Percentiles rank a stretch among this genome's conserved stretches.
Evolutionary conservation across 1,140 invertebrate species (phyloP).

Genomic region (Calosoma granatense): DNA sequence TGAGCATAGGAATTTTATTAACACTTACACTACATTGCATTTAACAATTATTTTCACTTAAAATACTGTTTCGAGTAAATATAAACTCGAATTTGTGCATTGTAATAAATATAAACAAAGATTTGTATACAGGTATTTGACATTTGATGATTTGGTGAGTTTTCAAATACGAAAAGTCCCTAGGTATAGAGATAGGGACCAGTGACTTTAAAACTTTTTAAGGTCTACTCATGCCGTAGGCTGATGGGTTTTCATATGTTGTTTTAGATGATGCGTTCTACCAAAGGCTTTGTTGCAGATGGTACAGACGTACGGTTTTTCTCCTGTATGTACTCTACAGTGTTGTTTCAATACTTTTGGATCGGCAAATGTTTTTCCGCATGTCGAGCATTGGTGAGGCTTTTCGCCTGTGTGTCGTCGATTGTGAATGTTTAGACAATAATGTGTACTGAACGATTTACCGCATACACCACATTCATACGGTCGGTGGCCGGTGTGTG

Average conservation of each 20-base stretch:
- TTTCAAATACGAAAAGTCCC: too few species aligned
- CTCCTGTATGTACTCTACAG: constrained; percentile 39
- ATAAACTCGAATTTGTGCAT: too few species aligned
- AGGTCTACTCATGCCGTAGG: too few species aligned
- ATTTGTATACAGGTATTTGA: background rate
- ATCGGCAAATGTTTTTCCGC: constrained; percentile 29
- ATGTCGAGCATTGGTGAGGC: constrained; percentile 32
- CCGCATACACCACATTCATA: constrained; percentile 46
- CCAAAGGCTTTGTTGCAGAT: constrained; percentile 42
- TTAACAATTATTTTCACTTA: too few species aligned
- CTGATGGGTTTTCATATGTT: constrained; percentile 29
- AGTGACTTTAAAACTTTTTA: constrained; percentile 8
- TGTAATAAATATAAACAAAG: background rate
- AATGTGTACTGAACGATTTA: constrained; percentile 24
- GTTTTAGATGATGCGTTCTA: constrained; percentile 25
- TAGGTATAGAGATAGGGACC: too few species aligned
- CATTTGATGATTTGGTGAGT: background rate
- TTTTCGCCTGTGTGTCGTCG: constrained; percentile 37
- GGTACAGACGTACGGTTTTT: constrained; percentile 41
- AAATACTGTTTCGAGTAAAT: background rate
- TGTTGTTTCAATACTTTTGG: constrained; percentile 33
- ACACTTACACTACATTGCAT: too few species aligned
- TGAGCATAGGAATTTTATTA: too few species aligned
- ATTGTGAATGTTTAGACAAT: constrained; percentile 35
- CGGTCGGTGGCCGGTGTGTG: constrained; percentile 48